Base-by-base conservation (phyloP, 2,888 invertebrate species). In the Synanthedon myopaeformis region DNA sequence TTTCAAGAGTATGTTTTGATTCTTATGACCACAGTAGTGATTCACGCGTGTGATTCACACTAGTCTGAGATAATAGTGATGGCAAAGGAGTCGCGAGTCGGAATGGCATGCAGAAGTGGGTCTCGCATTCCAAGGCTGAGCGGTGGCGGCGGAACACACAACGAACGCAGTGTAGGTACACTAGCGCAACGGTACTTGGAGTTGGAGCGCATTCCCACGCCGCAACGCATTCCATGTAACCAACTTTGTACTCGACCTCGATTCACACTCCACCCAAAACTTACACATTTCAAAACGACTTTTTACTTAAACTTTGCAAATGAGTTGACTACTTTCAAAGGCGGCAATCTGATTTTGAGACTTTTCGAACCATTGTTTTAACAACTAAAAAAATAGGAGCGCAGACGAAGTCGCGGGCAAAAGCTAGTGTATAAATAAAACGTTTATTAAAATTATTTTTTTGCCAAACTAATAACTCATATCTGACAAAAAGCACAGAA, bases 141-240 rank as follows among this genome's bases (percentile, higher is more conserved):
- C 67, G 69, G 66, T 63, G 71, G 68, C 67, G 72, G 70, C 70
- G 72, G 74, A 8, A 35, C 35, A 35, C 35, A 35, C 35, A 35
- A 35, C 35, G 28, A 28, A 28, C 42, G 42, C 42, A 42, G 42
- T 42, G 42, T 13, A 28, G 8, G 28, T 28, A 41, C n/a, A 17
- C 45, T 10, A 4, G 11, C 28, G 11, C 54, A 50, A 13, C 51
- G 8, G 28, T 81, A 87, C 86, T 87, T 87, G 87, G 86, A 87
- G 85, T 83, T 74, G 65, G 72, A 75, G 79, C 82, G 78, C 85
- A 82, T 85, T 84, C 83, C 80, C 83, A 84, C 80, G 61, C 57
- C 79, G 74, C 72, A 70, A 76, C 79, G 77, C 81, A 83, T 82
- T 81, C 82, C 84, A 76, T 52, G 54, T 62, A 23, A 61, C 70